Evolutionary conservation across 2,797 vertebrate species (phyloP), one percentile per base, ranked within the genome.

Genomic region (Sebastolobus altivelis): DNA sequence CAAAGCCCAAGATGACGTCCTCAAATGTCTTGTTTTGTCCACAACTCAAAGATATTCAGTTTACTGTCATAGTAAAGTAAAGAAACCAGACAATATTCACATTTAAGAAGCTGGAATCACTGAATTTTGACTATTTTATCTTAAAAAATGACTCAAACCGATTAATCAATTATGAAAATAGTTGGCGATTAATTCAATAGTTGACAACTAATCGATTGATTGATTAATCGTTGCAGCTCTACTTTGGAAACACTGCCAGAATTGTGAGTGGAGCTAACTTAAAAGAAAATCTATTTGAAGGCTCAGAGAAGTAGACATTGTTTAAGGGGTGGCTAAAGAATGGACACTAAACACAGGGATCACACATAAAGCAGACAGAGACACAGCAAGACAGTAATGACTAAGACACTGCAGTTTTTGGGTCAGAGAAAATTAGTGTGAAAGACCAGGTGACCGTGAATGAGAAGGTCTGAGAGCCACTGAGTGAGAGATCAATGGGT

Each of bases 401-500:
- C 49, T 31, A 22, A 73, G 59, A 38, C 8, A 54, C 31, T 75
- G 60, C 5, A 38, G 49, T 33, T 81, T 78, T 52, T 18, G 60
- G 69, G 75, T 81, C 71, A 71, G 58, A 38, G 60, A 75, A 58
- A 82, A 81, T 87, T 37, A 46, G 77, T 56, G 82, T 79, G 31
- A 79, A 60, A 55, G 62, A 76, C 83, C 54, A 76, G 68, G 59
- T 83, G 63, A 82, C 77, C 5, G n/a, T 82, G 67, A 87, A 65
- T 58, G 58, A 76, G 40, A 69, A 55, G 54, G 49, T 65, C 66
- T 2, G 13, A 63, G 55, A 82, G 67, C 52, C n/a, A n/a, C 20
- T 9, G 37, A 83, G 74, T 61, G 37, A 75, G 43, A 80, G 87
- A 80, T 87, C 76, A 88, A 29, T 18, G 20, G 73, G 60, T 86